These are phyloP conservation scores for Andinoacara biseriatus DNA, from an alignment of 2,113 vertebrate genomes.

Conservation along the genomic window DNA sequence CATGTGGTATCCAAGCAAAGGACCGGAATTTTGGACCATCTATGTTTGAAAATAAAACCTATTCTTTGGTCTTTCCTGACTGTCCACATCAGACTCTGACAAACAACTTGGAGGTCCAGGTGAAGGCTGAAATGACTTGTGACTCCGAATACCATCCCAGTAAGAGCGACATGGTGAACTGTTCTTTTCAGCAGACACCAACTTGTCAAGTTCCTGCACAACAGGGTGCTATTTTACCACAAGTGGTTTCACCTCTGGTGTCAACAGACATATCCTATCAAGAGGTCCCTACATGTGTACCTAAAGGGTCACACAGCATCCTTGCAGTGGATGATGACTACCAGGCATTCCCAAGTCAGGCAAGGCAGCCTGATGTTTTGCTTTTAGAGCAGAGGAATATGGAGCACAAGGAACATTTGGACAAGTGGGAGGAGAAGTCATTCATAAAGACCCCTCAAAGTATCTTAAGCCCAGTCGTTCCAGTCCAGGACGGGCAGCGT, in stretches of 20 bases:
- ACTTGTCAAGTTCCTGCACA: neutral
- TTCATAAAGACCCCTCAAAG: neutral
- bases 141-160: constrained; percentile 20
- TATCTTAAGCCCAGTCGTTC: neutral
- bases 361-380: neutral
- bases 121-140: neutral
- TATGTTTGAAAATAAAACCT: constrained; percentile 52
- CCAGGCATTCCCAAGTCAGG: constrained; percentile 46
- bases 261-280: constrained; percentile 50
- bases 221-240: neutral
- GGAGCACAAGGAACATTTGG: neutral
- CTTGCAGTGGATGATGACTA: constrained; percentile 41
- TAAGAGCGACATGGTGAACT: neutral
- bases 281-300: neutral
- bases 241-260: neutral
- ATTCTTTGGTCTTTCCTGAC: constrained; percentile 18
- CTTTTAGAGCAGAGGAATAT: neutral
- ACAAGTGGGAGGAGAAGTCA: neutral
- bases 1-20: neutral
- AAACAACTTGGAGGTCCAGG: neutral
- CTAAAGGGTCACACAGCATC: neutral
- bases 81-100: neutral
- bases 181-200: neutral
- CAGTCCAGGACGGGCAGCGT: neutral
- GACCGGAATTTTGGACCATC: constrained; percentile 6